phyloP scores from a whole-genome alignment of 2,113 vertebrate species.

The Noturus placidus region DNA sequence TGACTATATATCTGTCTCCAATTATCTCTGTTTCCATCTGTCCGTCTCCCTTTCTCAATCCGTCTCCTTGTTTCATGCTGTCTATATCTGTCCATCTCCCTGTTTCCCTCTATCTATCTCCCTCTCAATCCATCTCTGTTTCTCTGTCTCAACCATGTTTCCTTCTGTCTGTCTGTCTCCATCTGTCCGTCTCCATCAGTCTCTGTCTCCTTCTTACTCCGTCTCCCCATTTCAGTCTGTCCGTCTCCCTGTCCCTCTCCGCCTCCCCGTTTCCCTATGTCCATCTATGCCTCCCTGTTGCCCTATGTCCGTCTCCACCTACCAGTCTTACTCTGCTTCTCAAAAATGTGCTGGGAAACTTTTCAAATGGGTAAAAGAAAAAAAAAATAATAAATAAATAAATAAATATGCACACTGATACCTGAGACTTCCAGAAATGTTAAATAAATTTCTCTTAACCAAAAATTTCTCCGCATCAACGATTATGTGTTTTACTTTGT shows the following conservation, averaged over 20 bases:
- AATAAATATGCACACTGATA: too few species aligned
- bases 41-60: too few species aligned
- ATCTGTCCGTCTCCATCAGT: too few species aligned
- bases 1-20: too few species aligned
- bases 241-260: not conserved
- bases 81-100: not conserved
- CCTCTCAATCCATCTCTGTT: not conserved
- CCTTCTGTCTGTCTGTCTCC: not conserved
- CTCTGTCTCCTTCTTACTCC: too few species aligned
- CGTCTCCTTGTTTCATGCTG: not conserved
- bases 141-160: not conserved
- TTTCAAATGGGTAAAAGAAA: too few species aligned
- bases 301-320: too few species aligned
- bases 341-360: too few species aligned
- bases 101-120: not conserved
- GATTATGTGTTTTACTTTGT: not conserved
- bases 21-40: not conserved
- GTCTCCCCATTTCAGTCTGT: not conserved
- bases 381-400: too few species aligned
- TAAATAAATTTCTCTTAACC: not conserved
- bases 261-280: too few species aligned
- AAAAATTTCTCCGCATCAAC: not conserved
- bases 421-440: not conserved
- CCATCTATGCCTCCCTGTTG: too few species aligned
- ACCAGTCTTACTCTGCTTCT: too few species aligned